Conservation (phyloP, 1,140 invertebrate species). For the Anoplolepis gracilipes region DNA sequence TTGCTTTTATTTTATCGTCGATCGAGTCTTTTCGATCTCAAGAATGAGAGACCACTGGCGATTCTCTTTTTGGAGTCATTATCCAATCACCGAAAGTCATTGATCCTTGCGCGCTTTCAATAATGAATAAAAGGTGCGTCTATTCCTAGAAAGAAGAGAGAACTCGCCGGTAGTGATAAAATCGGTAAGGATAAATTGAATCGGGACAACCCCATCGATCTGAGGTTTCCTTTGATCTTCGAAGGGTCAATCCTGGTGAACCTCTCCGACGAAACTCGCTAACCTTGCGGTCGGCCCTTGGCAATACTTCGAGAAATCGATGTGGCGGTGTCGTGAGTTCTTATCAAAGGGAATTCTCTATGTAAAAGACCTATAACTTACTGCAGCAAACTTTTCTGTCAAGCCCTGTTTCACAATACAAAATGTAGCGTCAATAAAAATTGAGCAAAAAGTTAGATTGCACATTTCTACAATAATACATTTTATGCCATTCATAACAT, state of each 20-base stretch:
- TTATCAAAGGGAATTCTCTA: slow-evolving; percentile 65
- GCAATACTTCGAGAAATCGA: slow-evolving; percentile 73
- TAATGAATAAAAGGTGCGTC: slow-evolving; percentile 72
- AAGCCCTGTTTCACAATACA: not conserved
- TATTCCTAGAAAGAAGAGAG: slow-evolving; percentile 65
- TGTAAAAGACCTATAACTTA: slow-evolving; percentile 45
- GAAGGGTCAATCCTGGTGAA: slow-evolving; percentile 72
- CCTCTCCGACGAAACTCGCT: slow-evolving; percentile 54
- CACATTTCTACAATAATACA: not conserved
- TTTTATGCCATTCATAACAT: not conserved
- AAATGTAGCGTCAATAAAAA: slow-evolving; percentile 23
- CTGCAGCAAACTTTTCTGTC: slow-evolving; percentile 28
- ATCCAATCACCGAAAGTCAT: slow-evolving; percentile 56
- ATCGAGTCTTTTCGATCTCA: not conserved
- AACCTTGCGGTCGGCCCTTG: slow-evolving; percentile 68
- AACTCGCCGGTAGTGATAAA: slow-evolving; percentile 63
- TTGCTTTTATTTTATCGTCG: slow-evolving; percentile 33
- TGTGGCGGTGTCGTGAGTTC: slow-evolving; percentile 49
- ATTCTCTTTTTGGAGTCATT: slow-evolving; percentile 37
- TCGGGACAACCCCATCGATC: slow-evolving; percentile 78
- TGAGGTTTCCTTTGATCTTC: slow-evolving; percentile 78
- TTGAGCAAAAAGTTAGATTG: not conserved
- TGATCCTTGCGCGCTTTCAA: slow-evolving; percentile 50
- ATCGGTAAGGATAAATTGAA: slow-evolving; percentile 79
- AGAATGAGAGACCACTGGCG: not conserved